Conservation (phyloP, 2,113 vertebrate genomes). For the Callaeas wilsoni region DNA sequence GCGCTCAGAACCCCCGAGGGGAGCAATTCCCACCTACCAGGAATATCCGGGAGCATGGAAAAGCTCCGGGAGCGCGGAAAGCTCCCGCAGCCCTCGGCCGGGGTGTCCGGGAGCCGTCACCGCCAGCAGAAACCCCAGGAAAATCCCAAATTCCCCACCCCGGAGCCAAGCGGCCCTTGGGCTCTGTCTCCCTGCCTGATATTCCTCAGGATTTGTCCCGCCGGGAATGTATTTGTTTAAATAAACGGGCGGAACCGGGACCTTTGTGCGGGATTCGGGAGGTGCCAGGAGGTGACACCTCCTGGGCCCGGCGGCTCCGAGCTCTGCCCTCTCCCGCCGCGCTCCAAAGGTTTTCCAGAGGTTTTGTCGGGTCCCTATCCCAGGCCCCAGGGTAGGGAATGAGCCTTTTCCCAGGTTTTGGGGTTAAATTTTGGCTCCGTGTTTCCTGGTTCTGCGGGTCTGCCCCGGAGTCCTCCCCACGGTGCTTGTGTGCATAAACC, state of each 20-base stretch:
- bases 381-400: fast-evolving
- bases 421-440: background rate
- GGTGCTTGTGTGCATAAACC: fast-evolving
- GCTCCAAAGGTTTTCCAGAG: fast-evolving
- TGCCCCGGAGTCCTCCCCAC: background rate
- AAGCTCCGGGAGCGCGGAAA: background rate
- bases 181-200: fast-evolving
- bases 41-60: background rate
- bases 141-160: background rate
- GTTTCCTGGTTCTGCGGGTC: background rate
- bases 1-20: fast-evolving
- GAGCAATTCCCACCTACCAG: background rate
- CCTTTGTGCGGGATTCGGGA: background rate
- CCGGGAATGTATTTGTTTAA: background rate
- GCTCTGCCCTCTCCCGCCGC: no score
- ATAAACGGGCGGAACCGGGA: background rate
- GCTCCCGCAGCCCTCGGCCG: background rate
- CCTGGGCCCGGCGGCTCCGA: background rate
- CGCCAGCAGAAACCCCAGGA: fast-evolving
- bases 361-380: fast-evolving
- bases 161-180: fast-evolving
- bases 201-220: background rate
- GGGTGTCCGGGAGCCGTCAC: fast-evolving
- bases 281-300: background rate
- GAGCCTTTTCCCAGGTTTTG: background rate